phyloP scores from a whole-genome alignment of 1,140 invertebrate genomes.

The Hypsibius dujardini region DNA sequence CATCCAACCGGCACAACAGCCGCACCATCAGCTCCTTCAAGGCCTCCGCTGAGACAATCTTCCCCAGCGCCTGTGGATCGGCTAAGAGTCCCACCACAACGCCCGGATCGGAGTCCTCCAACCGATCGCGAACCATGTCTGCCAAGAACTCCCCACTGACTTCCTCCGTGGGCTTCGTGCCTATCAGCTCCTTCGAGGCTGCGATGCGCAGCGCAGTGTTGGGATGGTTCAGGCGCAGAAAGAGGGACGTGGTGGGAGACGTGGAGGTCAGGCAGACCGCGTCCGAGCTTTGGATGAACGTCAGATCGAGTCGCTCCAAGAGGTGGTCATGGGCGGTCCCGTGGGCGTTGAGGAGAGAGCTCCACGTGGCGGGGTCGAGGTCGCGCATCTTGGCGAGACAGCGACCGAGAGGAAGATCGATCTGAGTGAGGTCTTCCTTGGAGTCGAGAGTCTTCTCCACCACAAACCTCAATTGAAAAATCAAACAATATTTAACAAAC shows the following conservation, averaged over 20 bases:
- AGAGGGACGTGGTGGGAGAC: neutral
- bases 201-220: neutral
- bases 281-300: neutral
- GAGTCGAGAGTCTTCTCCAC: neutral
- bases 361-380: neutral
- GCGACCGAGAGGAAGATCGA: neutral
- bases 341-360: neutral
- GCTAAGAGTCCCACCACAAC: neutral
- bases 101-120: neutral
- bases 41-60: neutral
- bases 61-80: neutral
- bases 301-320: slow-evolving; percentile 6
- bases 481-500: neutral
- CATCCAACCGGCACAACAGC: neutral
- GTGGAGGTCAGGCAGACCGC: neutral
- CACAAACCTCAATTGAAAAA: neutral
- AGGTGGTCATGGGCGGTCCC: neutral
- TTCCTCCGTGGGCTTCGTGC: neutral
- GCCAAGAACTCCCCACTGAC: neutral
- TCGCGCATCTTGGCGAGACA: neutral
- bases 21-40: neutral
- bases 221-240: slow-evolving; percentile 10
- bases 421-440: neutral
- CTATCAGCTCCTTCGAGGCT: neutral
- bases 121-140: neutral